Evolutionary conservation across 2,113 vertebrate species (phyloP).

Genomic region (Pipa parva): DNA sequence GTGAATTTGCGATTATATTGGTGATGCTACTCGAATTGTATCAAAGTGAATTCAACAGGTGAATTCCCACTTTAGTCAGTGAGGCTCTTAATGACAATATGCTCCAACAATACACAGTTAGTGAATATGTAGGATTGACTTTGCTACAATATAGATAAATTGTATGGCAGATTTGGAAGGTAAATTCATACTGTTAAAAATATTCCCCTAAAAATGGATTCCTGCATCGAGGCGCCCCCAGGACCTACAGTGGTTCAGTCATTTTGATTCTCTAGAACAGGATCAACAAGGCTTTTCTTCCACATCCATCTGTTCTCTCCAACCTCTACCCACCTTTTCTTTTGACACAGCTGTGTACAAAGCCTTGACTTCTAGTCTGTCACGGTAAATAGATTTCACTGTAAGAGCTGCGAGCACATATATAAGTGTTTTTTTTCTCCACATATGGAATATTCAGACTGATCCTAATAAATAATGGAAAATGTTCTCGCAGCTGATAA

Average conservation of each 20-base stretch:
- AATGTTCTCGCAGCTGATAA: slow-evolving; percentile 17
- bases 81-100: no score
- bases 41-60: no score
- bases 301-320: not conserved
- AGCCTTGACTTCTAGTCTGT: not conserved
- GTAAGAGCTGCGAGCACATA: not conserved
- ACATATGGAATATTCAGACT: slow-evolving; percentile 3
- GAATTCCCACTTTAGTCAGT: no score
- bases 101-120: no score
- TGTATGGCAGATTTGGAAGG: no score
- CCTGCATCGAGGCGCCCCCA: no score
- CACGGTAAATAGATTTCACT: slow-evolving; percentile 5
- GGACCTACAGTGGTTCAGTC: not conserved
- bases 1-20: no score
- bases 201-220: no score
- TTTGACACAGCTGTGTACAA: not conserved
- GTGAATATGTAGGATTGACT: no score
- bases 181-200: no score
- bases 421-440: not conserved
- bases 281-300: not conserved
- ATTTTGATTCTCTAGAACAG: not conserved
- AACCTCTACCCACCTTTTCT: not conserved
- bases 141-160: no score
- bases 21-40: no score
- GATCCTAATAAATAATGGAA: slow-evolving; percentile 39